Conservation (phyloP, 2,113 vertebrate species). For the Entelurus aequoreus region DNA sequence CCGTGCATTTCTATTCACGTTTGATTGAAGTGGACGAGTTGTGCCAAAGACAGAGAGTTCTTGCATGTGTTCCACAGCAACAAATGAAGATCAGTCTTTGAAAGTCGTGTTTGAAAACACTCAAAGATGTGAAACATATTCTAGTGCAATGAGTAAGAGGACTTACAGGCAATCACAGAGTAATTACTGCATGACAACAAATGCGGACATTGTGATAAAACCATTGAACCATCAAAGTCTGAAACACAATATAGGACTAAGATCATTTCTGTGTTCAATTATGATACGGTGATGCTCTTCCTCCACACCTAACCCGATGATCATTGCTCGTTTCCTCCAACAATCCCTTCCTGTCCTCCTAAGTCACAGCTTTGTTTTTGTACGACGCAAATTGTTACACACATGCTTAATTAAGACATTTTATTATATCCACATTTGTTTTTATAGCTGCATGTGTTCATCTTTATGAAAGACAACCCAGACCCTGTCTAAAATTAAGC, state of each 20-base stretch:
- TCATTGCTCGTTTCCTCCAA: slow-evolving; percentile 1
- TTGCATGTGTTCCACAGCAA: slow-evolving; percentile 18
- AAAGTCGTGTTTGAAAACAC: slow-evolving; percentile 15
- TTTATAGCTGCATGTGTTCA: no score
- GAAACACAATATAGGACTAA: slow-evolving; percentile 1
- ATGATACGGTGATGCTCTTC: neutral
- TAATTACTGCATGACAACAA: slow-evolving; percentile 5
- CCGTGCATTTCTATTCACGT: slow-evolving; percentile 21
- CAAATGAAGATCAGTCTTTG: neutral
- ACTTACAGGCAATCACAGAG: slow-evolving; percentile 6
- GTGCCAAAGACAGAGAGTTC: slow-evolving; percentile 20
- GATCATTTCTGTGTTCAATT: neutral
- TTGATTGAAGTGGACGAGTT: no score
- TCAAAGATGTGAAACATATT: slow-evolving; percentile 9
- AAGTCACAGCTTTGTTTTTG: no score
- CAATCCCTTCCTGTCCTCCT: neutral
- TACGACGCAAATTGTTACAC: no score
- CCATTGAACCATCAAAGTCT: slow-evolving; percentile 46
- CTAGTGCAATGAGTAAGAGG: slow-evolving; percentile 1
- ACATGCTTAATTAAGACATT: no score
- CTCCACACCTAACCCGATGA: neutral
- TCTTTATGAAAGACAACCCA: no score
- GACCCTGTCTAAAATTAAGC: no score
- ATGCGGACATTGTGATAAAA: slow-evolving; percentile 19
- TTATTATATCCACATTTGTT: no score